A percentile compares a stretch with the other conserved stretches of the same genome.
These are phyloP conservation scores for Petrocephalus schoutedeni DNA, from an alignment of 2,797 vertebrate genomes.

Conservation along the genomic window DNA sequence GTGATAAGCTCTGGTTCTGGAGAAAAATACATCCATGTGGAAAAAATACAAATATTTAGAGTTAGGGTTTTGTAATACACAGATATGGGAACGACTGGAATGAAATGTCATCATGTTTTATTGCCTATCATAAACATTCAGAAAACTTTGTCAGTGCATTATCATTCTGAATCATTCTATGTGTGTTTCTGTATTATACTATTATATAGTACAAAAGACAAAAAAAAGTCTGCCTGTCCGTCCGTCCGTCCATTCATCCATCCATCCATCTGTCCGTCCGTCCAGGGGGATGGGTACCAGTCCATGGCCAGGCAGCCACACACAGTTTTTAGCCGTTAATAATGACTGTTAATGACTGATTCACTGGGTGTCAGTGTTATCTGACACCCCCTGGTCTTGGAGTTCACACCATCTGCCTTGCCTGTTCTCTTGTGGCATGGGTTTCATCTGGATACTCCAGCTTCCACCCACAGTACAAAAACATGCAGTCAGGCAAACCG, in stretches of 20 bases:
- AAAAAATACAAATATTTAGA: not conserved
- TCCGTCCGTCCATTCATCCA: not conserved
- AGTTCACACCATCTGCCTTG: not conserved
- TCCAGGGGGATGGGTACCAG: not conserved
- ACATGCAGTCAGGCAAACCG: not conserved
- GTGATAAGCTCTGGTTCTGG: not conserved
- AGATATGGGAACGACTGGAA: not conserved
- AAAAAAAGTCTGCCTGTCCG: not conserved
- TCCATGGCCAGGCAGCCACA: not conserved
- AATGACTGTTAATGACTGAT: not conserved
- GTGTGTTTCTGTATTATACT: not conserved
- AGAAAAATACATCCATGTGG: not conserved
- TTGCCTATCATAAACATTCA: not conserved
- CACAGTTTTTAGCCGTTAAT: not conserved
- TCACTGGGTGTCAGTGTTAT: not conserved
- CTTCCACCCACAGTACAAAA: not conserved
- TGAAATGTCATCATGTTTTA: not conserved
- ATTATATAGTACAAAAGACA: not conserved
- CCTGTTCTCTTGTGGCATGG: not conserved
- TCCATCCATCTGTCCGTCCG: too few relatives aligned
- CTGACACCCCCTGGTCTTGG: not conserved
- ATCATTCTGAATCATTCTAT: not conserved
- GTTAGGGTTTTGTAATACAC: not conserved
- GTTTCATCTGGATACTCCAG: not conserved
- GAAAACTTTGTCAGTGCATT: not conserved